A percentile compares a stretch with the other conserved stretches of the same genome.
Conservation (phyloP, 2,797 vertebrate genomes). For the Chiroxiphia lanceolata region DNA sequence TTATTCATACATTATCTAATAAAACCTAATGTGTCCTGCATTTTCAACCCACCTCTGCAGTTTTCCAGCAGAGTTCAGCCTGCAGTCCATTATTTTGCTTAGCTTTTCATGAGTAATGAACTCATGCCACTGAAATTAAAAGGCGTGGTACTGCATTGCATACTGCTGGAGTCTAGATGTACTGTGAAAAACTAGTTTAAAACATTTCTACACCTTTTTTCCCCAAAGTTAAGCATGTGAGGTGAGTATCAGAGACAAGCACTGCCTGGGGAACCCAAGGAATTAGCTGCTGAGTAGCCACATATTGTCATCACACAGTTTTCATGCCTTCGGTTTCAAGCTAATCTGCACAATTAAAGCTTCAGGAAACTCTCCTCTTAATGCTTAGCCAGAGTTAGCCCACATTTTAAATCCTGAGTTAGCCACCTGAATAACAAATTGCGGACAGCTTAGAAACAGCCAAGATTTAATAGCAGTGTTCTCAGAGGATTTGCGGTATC, state of each 20-base stretch:
- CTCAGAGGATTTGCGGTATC: not conserved
- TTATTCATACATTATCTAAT: not conserved
- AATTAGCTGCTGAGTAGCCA: not conserved
- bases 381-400: not conserved
- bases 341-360: constrained; percentile 16
- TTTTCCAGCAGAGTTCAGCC: not conserved
- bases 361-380: not conserved
- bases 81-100: not conserved
- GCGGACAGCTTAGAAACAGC: not conserved
- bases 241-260: not conserved
- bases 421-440: not conserved
- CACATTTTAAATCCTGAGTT: not conserved
- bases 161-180: not conserved
- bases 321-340: not conserved
- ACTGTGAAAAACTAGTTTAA: not conserved
- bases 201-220: not conserved
- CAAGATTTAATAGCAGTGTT: not conserved
- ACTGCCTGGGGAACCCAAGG: not conserved
- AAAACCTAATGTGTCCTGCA: not conserved
- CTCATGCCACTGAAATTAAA: not conserved
- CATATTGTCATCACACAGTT: not conserved
- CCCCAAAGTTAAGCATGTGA: not conserved
- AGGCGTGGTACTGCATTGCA: not conserved
- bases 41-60: not conserved
- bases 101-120: not conserved